Conservation (phyloP, 2,888 invertebrate species). For the Mesorhabditis spiculigera region DNA sequence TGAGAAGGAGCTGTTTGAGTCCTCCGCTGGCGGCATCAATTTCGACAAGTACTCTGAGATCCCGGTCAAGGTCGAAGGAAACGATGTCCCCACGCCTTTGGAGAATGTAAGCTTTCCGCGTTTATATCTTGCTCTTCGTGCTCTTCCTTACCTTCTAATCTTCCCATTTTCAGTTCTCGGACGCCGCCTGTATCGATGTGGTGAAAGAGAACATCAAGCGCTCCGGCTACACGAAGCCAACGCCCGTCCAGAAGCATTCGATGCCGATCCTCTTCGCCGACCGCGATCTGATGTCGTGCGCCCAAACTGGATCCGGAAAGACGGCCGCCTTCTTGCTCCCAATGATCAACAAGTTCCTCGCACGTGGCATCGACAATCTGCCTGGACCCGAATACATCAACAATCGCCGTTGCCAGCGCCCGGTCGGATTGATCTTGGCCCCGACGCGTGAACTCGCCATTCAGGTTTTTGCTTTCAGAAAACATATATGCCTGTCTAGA, state of each 20-base stretch:
- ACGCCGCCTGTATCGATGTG: conserved; percentile 51
- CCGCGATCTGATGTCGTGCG: conserved; percentile 79
- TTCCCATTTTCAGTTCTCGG: conserved; percentile 41
- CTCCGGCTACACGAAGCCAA: conserved; percentile 61
- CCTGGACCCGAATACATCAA: conserved; percentile 30
- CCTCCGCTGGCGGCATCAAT: conserved; percentile 81
- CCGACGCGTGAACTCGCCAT: conserved; percentile 98
- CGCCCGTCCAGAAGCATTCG: conserved; percentile 84
- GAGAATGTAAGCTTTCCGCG: conserved; percentile 70
- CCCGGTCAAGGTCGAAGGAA: conserved; percentile 98
- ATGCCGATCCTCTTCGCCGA: conserved; percentile 84
- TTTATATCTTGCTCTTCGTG: not conserved
- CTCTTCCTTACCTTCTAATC: conserved; percentile 3
- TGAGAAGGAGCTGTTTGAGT: not conserved
- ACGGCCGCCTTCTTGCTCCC: conserved; percentile 97
- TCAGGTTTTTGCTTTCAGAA: conserved; percentile 59
- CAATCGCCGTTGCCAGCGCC: conserved; percentile 84
- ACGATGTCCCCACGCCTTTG: conserved; percentile 84
- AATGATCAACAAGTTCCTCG: conserved; percentile 91
- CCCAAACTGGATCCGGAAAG: conserved; percentile 82
- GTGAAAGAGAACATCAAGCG: conserved; percentile 60
- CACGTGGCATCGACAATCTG: conserved; percentile 10
- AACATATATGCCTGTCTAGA: conserved; percentile 10
- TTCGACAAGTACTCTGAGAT: conserved; percentile 99
- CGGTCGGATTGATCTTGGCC: conserved; percentile 88